Evolutionary conservation across 2,888 invertebrate species (phyloP).

Genomic region (Nebria brevicollis): DNA sequence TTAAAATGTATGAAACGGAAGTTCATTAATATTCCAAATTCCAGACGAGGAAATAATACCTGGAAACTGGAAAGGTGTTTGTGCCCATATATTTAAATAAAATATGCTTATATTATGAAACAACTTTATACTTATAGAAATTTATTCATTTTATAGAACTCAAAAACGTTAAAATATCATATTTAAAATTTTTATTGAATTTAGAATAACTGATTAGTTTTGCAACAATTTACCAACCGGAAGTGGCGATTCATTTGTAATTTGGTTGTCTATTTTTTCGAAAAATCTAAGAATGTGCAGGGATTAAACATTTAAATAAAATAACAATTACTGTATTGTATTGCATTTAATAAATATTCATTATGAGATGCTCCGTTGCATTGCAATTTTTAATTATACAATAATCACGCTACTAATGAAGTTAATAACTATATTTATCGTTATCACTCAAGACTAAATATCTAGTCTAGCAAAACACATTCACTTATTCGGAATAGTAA

Average conservation of each 20-base stretch:
- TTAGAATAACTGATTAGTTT: too few species aligned
- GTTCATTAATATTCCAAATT: not conserved
- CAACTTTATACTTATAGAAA: too few species aligned
- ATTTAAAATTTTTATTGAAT: too few species aligned
- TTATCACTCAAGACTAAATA: not conserved
- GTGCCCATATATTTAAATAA: too few species aligned
- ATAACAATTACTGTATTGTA: not conserved
- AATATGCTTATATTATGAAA: too few species aligned
- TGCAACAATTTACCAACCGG: too few species aligned
- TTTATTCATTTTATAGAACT: too few species aligned
- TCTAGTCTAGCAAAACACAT: not conserved
- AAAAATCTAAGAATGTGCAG: not conserved
- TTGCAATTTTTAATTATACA: not conserved
- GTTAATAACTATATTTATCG: not conserved
- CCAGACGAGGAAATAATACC: not conserved
- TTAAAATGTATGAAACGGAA: not conserved
- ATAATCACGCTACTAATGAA: not conserved
- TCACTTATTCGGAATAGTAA: not conserved
- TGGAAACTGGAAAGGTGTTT: not conserved
- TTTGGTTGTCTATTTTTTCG: too few species aligned
- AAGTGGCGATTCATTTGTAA: too few species aligned
- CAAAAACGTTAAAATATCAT: too few species aligned
- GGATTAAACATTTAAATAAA: not conserved
- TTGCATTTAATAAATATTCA: not conserved
- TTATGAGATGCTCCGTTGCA: not conserved